Conservation (phyloP, 1,140 invertebrate genomes). For the Dendrolimus kikuchii region DNA sequence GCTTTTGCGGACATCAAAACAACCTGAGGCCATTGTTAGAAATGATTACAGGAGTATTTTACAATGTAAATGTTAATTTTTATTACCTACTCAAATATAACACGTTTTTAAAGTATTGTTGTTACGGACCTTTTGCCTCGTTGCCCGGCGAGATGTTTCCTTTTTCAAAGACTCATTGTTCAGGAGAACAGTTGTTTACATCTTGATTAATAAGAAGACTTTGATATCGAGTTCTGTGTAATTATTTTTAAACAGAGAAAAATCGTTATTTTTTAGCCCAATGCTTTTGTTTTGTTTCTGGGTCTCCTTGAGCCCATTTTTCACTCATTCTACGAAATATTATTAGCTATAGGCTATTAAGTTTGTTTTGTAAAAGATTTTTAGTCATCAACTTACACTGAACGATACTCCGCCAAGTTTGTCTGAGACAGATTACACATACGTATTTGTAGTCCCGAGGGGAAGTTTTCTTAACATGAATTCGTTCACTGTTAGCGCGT, state of each 20-base stretch:
- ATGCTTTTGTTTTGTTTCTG: conserved; percentile 1
- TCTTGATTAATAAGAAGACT: conserved; percentile 3
- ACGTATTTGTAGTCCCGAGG: no score
- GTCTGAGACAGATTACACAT: no score
- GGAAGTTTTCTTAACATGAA: no score
- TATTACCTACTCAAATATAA: conserved; percentile 45
- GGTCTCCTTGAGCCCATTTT: background rate
- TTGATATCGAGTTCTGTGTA: background rate
- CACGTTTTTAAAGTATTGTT: conserved; percentile 45
- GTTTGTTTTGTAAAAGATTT: no score
- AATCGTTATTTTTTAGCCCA: conserved; percentile 5
- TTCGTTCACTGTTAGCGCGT: no score
- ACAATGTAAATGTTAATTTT: conserved; percentile 63
- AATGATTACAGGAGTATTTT: conserved; percentile 60
- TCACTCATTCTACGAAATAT: no score
- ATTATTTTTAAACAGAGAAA: no score
- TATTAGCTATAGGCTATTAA: no score
- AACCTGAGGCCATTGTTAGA: conserved; percentile 55
- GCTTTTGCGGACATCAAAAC: conserved; percentile 62
- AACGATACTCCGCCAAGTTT: no score
- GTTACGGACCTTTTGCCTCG: conserved; percentile 25
- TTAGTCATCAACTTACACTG: no score
- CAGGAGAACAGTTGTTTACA: background rate
- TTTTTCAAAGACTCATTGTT: conserved; percentile 9
- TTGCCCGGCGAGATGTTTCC: conserved; percentile 30